phyloP scores from a whole-genome alignment of 1,140 invertebrate species.

The Leptopilina boulardi region DNA sequence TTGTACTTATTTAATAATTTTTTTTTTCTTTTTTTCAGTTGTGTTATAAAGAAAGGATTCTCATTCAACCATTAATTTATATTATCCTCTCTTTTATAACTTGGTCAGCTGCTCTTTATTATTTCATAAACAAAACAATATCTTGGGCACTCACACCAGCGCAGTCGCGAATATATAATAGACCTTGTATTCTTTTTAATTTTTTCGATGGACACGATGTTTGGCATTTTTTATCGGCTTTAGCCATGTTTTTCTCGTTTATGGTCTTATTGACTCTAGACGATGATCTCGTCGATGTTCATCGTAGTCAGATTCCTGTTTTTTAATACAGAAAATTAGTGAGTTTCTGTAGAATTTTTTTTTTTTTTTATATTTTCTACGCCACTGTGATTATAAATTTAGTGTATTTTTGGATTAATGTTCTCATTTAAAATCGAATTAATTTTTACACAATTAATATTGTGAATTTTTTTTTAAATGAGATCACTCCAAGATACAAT shows the following conservation, averaged over 20 bases:
- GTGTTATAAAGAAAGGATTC: slow-evolving; percentile 82
- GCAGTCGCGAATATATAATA: slow-evolving; percentile 85
- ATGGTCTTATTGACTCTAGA: slow-evolving; percentile 89
- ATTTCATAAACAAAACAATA: slow-evolving; percentile 87
- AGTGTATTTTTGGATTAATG: background rate
- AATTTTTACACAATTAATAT: background rate
- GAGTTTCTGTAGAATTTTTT: background rate
- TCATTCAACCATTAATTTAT: slow-evolving; percentile 80
- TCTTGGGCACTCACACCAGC: slow-evolving; percentile 90
- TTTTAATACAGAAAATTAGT: slow-evolving; percentile 78
- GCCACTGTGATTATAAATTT: background rate
- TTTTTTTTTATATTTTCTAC: background rate
- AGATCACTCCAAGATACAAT: background rate
- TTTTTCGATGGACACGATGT: slow-evolving; percentile 94
- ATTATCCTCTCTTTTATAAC: slow-evolving; percentile 80
- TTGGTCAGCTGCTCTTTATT: slow-evolving; percentile 84
- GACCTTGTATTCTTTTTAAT: slow-evolving; percentile 83
- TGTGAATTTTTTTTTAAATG: background rate
- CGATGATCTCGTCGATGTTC: slow-evolving; percentile 83
- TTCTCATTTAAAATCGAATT: background rate
- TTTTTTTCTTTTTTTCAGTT: slow-evolving; percentile 76
- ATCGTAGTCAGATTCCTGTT: slow-evolving; percentile 84
- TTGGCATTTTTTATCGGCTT: slow-evolving; percentile 92
- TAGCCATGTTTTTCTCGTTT: slow-evolving; percentile 92
- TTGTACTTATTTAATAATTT: background rate